phyloP scores from a whole-genome alignment of 2,888 invertebrate genomes.

The Archaeoteleia sp. region DNA sequence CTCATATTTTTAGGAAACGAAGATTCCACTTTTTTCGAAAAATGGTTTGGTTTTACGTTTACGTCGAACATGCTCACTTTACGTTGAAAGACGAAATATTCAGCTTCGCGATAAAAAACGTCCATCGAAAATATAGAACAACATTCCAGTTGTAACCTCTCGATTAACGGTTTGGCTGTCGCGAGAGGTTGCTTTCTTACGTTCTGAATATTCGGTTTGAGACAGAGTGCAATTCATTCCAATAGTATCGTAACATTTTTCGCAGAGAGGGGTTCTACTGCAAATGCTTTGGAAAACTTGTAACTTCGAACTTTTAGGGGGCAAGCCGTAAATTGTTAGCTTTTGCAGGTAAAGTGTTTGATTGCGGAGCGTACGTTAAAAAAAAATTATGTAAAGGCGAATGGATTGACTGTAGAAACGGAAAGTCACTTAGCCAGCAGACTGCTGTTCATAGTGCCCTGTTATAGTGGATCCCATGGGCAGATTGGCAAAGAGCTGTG shows the following conservation, averaged over 20 bases:
- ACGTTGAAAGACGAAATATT: too few species aligned
- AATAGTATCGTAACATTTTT: too few species aligned
- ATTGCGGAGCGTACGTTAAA: conserved; percentile 32
- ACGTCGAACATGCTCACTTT: too few species aligned
- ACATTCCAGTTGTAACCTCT: conserved; percentile 35
- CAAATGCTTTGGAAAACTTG: conserved; percentile 12
- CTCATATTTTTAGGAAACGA: too few species aligned
- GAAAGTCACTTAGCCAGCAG: conserved; percentile 73
- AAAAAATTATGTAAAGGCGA: conserved; percentile 51
- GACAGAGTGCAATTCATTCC: too few species aligned
- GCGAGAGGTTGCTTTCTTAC: too few species aligned
- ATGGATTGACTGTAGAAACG: conserved; percentile 70
- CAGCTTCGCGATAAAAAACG: conserved; percentile 19
- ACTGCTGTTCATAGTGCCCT: conserved; percentile 75
- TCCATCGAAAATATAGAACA: conserved; percentile 36
- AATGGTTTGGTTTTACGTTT: too few species aligned
- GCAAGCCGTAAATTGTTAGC: conserved; percentile 48
- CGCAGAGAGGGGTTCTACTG: conserved; percentile 17
- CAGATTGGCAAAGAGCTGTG: conserved; percentile 62
- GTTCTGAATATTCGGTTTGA: too few species aligned
- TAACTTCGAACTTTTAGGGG: conserved; percentile 37
- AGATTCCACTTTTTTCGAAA: too few species aligned
- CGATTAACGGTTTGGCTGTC: too few species aligned
- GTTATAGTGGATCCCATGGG: conserved; percentile 73
- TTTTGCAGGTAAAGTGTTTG: conserved; percentile 46